Conservation (phyloP, 2,888 invertebrate genomes). For the Dryobota labecula region DNA sequence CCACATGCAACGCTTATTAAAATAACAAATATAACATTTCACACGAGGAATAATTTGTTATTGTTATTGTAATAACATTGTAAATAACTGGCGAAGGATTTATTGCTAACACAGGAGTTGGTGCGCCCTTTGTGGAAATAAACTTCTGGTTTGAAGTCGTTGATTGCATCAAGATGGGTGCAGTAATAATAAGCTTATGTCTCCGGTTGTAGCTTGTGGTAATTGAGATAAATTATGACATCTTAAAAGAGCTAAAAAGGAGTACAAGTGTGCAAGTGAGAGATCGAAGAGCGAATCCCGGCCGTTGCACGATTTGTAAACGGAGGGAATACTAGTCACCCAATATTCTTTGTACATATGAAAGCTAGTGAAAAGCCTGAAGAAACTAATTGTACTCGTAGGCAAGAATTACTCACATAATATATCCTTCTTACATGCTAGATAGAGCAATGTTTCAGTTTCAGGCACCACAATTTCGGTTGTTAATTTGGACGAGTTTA, state of each 20-base stretch:
- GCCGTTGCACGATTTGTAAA: not conserved
- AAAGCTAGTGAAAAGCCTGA: not conserved
- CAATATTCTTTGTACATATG: not conserved
- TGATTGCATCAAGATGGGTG: slow-evolving; percentile 52
- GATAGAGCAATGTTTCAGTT: not conserved
- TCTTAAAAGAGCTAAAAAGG: not conserved
- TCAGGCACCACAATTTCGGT: too few relatives aligned
- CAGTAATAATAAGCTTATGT: slow-evolving; percentile 22
- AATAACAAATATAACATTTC: slow-evolving; percentile 54
- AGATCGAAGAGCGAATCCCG: not conserved
- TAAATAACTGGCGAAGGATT: slow-evolving; percentile 53
- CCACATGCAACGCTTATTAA: slow-evolving; percentile 46
- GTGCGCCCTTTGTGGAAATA: slow-evolving; percentile 40
- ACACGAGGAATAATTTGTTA: slow-evolving; percentile 45
- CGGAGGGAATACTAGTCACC: not conserved
- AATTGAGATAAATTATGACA: not conserved
- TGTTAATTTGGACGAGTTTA: not conserved
- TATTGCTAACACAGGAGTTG: slow-evolving; percentile 32
- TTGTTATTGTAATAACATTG: slow-evolving; percentile 51
- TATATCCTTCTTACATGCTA: not conserved
- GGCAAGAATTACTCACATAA: too few relatives aligned
- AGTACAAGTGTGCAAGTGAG: not conserved
- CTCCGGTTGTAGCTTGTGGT: not conserved
- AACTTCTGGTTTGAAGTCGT: slow-evolving; percentile 19
- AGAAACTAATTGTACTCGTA: too few relatives aligned